A percentile compares a stretch with the other conserved stretches of the same genome.
phyloP scores from a whole-genome alignment of 2,113 vertebrate genomes.

The Salvelinus fontinalis region DNA sequence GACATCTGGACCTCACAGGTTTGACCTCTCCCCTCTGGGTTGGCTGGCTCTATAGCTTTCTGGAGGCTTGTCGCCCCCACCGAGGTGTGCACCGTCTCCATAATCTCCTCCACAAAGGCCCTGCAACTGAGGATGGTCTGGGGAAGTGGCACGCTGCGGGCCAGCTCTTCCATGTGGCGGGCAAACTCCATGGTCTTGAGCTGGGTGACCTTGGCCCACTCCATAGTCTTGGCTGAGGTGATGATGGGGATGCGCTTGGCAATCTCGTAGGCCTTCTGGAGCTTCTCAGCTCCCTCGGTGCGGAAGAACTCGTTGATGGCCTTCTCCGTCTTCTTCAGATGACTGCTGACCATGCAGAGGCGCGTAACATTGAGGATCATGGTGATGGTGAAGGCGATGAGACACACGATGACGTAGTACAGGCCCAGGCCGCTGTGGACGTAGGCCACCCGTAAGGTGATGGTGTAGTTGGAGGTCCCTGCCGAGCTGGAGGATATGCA shows the following conservation, averaged over 20 bases:
- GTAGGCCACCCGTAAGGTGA: conserved; percentile 87
- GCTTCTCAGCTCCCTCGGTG: conserved; percentile 90
- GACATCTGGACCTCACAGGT: conserved; percentile 56
- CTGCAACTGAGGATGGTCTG: conserved; percentile 89
- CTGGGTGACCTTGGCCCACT: conserved; percentile 89
- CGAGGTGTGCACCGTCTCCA: conserved; percentile 75
- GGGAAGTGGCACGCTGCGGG: conserved; percentile 90
- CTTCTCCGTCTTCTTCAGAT: conserved; percentile 89
- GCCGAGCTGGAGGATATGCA: conserved; percentile 64
- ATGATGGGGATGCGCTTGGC: conserved; percentile 94
- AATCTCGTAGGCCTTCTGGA: conserved; percentile 94
- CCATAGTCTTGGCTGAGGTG: conserved; percentile 88
- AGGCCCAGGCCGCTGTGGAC: conserved; percentile 86
- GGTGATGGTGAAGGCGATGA: conserved; percentile 87
- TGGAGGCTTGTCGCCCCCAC: conserved; percentile 49
- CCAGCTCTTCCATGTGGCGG: conserved; percentile 92
- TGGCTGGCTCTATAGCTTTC: background rate
- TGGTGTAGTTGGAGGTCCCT: conserved; percentile 74
- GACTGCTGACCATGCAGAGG: conserved; percentile 93
- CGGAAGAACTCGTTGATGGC: conserved; percentile 97
- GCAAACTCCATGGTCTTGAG: conserved; percentile 95
- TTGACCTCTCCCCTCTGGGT: conserved; percentile 9
- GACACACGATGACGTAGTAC: conserved; percentile 89
- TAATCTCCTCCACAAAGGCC: conserved; percentile 76
- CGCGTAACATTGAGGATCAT: conserved; percentile 88